Evolutionary conservation across 1,140 invertebrate species (phyloP).

Genomic region (Coptotermes formosanus): DNA sequence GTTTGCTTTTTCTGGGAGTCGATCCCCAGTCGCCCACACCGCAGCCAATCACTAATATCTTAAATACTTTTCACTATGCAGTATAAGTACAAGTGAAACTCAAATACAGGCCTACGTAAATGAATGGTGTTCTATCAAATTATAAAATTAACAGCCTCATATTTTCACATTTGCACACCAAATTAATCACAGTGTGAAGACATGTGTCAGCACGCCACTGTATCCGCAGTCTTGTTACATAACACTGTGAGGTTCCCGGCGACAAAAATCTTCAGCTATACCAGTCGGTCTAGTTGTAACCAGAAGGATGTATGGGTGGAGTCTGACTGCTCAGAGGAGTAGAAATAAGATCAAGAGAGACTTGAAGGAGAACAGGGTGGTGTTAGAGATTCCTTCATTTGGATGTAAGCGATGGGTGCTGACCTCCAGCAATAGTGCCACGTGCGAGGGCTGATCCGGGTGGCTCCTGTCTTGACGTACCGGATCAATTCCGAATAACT

Average conservation of each 20-base stretch:
- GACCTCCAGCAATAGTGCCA: not conserved
- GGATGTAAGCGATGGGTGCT: not conserved
- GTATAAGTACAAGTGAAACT: too few species aligned
- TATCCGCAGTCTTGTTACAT: not conserved
- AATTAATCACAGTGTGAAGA: not conserved
- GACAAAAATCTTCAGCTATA: not conserved
- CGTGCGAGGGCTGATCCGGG: not conserved
- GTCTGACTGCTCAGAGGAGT: not conserved
- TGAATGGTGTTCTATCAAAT: too few species aligned
- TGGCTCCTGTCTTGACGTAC: too few species aligned
- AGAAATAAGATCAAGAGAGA: constrained; percentile 12
- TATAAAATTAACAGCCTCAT: too few species aligned
- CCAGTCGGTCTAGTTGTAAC: not conserved
- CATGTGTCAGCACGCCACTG: not conserved
- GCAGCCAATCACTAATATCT: too few species aligned
- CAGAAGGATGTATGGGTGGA: not conserved
- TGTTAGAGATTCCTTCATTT: not conserved
- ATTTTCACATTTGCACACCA: too few species aligned
- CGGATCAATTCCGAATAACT: too few species aligned
- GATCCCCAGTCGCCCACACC: too few species aligned
- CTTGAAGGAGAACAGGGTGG: constrained; percentile 6
- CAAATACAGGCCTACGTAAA: too few species aligned
- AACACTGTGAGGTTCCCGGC: not conserved
- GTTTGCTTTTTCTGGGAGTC: too few species aligned
- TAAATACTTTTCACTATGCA: too few species aligned